Evolutionary conservation across 1,140 invertebrate genomes (phyloP).

Genomic region (Oppia nitens): DNA sequence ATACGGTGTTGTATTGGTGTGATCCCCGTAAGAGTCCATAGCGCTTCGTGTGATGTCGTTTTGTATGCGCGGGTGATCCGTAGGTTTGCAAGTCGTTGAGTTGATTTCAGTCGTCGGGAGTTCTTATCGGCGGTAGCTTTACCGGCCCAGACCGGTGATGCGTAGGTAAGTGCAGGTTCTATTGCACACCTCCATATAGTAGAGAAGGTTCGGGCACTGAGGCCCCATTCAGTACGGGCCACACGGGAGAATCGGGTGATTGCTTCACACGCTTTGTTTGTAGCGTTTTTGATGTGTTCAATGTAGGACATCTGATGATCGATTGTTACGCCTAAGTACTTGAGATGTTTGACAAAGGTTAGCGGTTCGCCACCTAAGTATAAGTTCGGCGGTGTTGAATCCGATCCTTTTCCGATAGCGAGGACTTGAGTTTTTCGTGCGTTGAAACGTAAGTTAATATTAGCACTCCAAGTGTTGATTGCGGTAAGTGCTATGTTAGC

Average conservation of each 20-base stretch:
- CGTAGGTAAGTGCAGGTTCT: background rate
- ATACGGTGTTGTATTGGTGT: background rate
- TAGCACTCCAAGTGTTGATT: slow-evolving; percentile 7
- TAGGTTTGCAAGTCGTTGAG: background rate
- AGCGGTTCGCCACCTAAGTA: background rate
- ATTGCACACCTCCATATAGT: background rate
- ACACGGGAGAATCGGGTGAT: background rate
- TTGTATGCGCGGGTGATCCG: background rate
- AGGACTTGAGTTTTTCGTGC: slow-evolving; percentile 8
- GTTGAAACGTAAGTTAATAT: slow-evolving; percentile 14
- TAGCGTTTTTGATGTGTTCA: background rate
- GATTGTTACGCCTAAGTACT: slow-evolving; percentile 6
- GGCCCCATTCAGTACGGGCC: background rate
- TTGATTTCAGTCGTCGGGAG: background rate
- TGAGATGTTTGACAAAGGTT: background rate
- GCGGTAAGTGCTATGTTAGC: background rate
- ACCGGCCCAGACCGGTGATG: background rate
- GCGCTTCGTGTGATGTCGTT: background rate
- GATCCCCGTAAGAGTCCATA: background rate
- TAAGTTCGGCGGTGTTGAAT: background rate
- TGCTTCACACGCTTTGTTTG: background rate
- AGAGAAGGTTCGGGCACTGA: background rate
- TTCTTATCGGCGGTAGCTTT: background rate
- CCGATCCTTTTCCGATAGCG: background rate
- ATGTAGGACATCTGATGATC: background rate